A percentile compares a stretch with the other conserved stretches of the same genome.
These are phyloP conservation scores for Pseudomyrmex sp. DNA, from an alignment of 1,140 invertebrate species.

Conservation along the genomic window DNA sequence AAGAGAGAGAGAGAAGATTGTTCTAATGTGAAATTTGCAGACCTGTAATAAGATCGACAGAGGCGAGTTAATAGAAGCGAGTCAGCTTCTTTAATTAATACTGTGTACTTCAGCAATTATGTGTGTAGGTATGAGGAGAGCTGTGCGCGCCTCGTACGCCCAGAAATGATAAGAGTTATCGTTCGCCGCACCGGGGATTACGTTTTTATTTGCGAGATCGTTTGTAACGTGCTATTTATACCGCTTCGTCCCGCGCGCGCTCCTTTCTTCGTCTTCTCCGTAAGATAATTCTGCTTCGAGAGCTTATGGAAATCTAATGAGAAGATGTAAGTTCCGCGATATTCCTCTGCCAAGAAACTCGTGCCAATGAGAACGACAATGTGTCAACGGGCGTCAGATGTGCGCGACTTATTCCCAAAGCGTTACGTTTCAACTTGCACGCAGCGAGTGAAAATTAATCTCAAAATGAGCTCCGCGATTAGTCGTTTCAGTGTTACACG, in stretches of 20 bases:
- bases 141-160: no score
- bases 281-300: constrained; percentile 42
- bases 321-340: constrained; percentile 7
- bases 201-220: constrained; percentile 26
- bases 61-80: neutral
- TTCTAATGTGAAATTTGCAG: neutral
- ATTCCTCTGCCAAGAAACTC: constrained; percentile 10
- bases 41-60: neutral
- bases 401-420: no score
- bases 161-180: constrained; percentile 60
- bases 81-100: neutral
- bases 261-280: neutral
- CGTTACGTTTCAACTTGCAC: no score
- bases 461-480: no score
- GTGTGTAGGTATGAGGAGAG: neutral
- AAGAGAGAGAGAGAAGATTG: neutral
- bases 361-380: neutral
- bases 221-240: constrained; percentile 47
- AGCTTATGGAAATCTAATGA: constrained; percentile 27
- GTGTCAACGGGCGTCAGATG: neutral
- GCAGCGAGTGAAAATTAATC: no score
- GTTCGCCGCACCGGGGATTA: neutral
- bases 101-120: constrained; percentile 41
- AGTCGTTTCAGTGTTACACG: no score
- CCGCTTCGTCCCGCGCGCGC: constrained; percentile 15